Conservation (phyloP, 2,888 invertebrate genomes). For the Orchesellides sinensis region DNA sequence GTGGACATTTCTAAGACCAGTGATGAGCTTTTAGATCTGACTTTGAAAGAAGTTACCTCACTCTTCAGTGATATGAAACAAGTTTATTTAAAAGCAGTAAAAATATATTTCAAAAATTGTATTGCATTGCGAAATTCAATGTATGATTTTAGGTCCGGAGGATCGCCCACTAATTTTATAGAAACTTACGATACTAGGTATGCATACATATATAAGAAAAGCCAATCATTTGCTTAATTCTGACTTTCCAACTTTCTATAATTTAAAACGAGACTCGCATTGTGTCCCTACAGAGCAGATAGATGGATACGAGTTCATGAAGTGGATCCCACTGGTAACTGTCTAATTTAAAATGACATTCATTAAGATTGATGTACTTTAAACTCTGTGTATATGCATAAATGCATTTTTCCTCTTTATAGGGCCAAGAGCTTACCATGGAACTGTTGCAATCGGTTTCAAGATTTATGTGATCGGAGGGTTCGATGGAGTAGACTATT, state of each 20-base stretch:
- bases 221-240: not conserved
- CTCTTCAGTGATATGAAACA: slow-evolving; percentile 86
- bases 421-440: slow-evolving; percentile 94
- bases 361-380: slow-evolving; percentile 75
- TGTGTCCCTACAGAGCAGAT: slow-evolving; percentile 81
- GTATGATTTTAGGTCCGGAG: slow-evolving; percentile 65
- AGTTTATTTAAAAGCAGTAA: too few species aligned
- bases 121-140: too few species aligned
- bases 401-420: not conserved
- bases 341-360: not conserved
- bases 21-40: slow-evolving; percentile 85
- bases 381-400: too few species aligned
- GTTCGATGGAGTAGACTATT: slow-evolving; percentile 93
- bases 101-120: too few species aligned
- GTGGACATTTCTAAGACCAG: slow-evolving; percentile 84
- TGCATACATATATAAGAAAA: slow-evolving; percentile 76
- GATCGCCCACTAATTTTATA: slow-evolving; percentile 84
- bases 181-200: slow-evolving; percentile 89
- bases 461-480: slow-evolving; percentile 95
- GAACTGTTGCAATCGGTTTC: slow-evolving; percentile 90
- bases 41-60: slow-evolving; percentile 85
- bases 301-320: slow-evolving; percentile 90
- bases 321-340: slow-evolving; percentile 82
- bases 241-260: not conserved
- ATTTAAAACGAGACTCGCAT: too few species aligned